A percentile compares a stretch with the other conserved stretches of the same genome.
These are phyloP conservation scores for Diceros bicornis DNA, from an alignment of 2,797 vertebrate genomes.

Conservation along the genomic window DNA sequence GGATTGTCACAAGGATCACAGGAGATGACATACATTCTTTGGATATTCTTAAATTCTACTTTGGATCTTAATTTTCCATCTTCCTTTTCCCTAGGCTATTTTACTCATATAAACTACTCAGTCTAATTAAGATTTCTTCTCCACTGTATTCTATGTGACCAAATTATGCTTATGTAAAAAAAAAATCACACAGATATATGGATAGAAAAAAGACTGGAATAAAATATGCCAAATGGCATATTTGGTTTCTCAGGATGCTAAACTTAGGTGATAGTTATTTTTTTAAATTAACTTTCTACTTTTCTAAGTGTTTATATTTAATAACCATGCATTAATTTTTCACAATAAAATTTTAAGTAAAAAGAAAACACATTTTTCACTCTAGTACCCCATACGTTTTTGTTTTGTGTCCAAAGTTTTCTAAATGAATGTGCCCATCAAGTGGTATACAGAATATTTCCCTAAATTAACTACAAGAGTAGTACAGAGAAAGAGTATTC, in stretches of 20 bases:
- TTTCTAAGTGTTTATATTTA: neutral
- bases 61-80: neutral
- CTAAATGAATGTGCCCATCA: neutral
- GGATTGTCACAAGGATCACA: neutral
- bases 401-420: neutral
- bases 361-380: neutral
- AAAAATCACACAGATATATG: neutral
- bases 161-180: neutral
- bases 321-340: neutral
- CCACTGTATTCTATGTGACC: neutral
- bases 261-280: neutral
- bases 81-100: neutral
- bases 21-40: neutral
- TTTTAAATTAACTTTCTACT: neutral
- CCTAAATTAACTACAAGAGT: neutral
- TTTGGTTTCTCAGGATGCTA: neutral
- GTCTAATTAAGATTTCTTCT: neutral
- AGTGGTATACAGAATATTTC: neutral
- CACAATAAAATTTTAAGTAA: neutral
- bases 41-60: constrained; percentile 16
- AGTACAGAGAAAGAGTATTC: neutral
- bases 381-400: neutral
- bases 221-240: neutral
- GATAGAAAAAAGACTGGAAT: neutral
- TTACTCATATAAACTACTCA: neutral